Base-by-base conservation (phyloP, 1,140 invertebrate species). In the Spodoptera litura region DNA sequence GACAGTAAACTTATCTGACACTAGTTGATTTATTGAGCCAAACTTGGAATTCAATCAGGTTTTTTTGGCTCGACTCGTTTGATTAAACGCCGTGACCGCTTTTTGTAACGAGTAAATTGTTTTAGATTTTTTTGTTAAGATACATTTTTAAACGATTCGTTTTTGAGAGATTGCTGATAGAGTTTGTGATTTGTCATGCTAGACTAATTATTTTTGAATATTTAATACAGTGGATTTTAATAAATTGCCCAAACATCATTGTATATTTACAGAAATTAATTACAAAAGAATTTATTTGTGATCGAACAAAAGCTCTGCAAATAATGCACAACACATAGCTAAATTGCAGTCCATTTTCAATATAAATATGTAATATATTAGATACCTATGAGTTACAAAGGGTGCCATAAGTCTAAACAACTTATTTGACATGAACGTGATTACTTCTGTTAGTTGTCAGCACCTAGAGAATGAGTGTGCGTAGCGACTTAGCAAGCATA, bases 1-100 rank as follows among this genome's bases (percentile, higher is more conserved):
- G 72, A 74, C 58, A 74, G 72, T 49, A 52, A 74, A 74, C 55
- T 75, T 75, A 75, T 62, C 73, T 75, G 73, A 75, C 59, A 75
- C 73, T 62, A 75, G 73, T 62, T 75, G 58, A 75, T 75, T 75
- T 75, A 75, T 75, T 64, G 59, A 62, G 59, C 35, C 44, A 56
- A 62, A 62, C 44, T 62, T 53, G 25, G 49, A 62, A 62, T 75
- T 75, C 73, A 62, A 75, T 62, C 59, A 62, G 27, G 61, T 64
- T 64, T 64, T 64, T 64, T 64, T 38, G 44, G 38, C 35, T 31
- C 11, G 38, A 49, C 38, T 64, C 35, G 61, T 64, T 64, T 64
- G 61, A 49, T 25, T 64, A 64, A 64, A 49, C 61, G 61, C 49
- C 38, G 61, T 49, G 61, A 64, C 11, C 61, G 38, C 38, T 38